Conservation (phyloP, 2,888 invertebrate genomes). For the Sympetrum striolatum region DNA sequence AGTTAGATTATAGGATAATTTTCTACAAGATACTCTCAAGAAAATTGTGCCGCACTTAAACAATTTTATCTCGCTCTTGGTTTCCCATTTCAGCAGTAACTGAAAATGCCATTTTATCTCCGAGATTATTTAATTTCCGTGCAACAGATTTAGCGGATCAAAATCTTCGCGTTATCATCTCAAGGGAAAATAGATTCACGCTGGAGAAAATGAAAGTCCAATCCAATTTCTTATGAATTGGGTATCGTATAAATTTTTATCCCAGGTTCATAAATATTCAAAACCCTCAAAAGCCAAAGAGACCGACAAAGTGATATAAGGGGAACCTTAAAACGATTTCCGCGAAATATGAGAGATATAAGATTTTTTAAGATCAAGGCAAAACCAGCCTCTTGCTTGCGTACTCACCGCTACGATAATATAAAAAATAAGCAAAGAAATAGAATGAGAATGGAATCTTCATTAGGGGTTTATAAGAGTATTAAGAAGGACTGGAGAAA, state of each 20-base stretch:
- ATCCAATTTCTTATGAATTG: background rate
- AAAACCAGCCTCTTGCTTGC: background rate
- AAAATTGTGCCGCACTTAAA: no score
- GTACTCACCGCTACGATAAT: no score
- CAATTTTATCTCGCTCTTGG: no score
- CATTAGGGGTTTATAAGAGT: background rate
- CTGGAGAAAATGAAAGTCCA: background rate
- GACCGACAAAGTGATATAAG: background rate
- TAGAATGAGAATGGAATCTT: background rate
- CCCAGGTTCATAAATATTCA: background rate
- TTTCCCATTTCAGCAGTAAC: no score
- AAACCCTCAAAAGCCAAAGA: background rate
- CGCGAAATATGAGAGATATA: background rate
- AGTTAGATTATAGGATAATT: no score
- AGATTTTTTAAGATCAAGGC: background rate
- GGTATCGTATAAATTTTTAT: background rate
- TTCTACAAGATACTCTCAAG: no score
- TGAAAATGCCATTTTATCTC: no score
- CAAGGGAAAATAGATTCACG: background rate
- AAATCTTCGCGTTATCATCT: background rate
- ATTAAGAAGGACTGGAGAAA: background rate
- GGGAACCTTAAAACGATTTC: no score
- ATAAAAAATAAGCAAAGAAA: background rate
- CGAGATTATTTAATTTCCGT: no score
- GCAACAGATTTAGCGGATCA: background rate